Evolutionary conservation across 2,113 vertebrate species (phyloP), one percentile per base, ranked within the genome.

Genomic region (Noctilio leporinus): DNA sequence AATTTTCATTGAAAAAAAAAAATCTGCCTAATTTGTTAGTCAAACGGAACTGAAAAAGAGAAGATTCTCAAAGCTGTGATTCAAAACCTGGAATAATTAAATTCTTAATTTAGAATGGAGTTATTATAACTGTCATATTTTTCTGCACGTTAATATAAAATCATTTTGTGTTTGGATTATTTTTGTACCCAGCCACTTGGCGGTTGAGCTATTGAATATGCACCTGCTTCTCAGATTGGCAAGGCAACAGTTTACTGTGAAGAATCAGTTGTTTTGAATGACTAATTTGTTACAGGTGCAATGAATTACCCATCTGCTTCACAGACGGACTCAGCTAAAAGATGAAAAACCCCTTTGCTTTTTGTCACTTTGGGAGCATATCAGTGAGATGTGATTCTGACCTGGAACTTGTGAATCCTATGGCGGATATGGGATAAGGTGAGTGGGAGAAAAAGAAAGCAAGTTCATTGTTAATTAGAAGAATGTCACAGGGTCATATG

Each of bases 231-330:
- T 98, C 95, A 94, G 96, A 97, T 64, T 97, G 97, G 97, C 96
- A 97, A 97, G 95, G 96, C 94, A 96, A 96, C 86, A 96, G 97
- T 98, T 98, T 97, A 94, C 93, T 96, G 88, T 95, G 97, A 98
- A 97, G 97, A 80, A 95, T 95, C 90, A 93, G 97, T 98, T 97
- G 96, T 97, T 98, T 97, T 97, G 96, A 97, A 97, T 96, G 94
- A 59, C 49, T 98, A 98, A 98, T 98, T 98, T 97, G 97, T 96
- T 98, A 98, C 98, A 98, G 98, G 98, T 98, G 98, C 97, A 97
- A 96, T 97, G 95, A 98, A 98, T 98, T 98, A 97, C 93, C 96
- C 85, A 96, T 85, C 77, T 96, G 92, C 95, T 95, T 96, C 92
- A 91, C 69, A 95, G 87, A 95, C 72, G 47, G 75, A 96, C 62